These are phyloP conservation scores for Rhinolophus ferrumequinum DNA, from an alignment of 2,113 vertebrate genomes.

Conservation along the genomic window DNA sequence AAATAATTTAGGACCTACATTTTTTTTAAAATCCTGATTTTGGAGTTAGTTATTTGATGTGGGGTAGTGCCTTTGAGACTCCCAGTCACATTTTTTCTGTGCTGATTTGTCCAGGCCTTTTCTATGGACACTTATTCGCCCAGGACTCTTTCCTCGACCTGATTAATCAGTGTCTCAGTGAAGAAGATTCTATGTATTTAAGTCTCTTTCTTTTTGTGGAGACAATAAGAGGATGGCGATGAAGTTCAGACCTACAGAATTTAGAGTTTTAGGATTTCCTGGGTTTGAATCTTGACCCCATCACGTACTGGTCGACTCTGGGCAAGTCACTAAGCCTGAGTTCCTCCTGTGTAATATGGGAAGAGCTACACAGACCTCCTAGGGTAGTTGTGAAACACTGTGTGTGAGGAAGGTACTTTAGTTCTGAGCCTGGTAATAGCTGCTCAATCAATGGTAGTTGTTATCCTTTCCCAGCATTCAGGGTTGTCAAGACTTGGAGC, in stretches of 20 bases:
- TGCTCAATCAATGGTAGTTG: not conserved
- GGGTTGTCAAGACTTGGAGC: not conserved
- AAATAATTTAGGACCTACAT: not conserved
- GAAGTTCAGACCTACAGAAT: not conserved
- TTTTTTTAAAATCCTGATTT: not conserved
- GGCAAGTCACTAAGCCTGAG: not conserved
- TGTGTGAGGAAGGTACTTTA: not conserved
- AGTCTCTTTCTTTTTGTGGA: conserved; percentile 1
- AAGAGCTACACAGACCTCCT: not conserved
- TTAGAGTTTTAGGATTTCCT: conserved; percentile 25
- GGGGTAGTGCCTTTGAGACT: not conserved
- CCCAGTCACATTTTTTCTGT: not conserved
- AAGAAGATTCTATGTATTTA: not conserved
- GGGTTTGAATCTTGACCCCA: not conserved
- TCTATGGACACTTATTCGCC: not conserved
- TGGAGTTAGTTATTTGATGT: not conserved
- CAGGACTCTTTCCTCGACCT: not conserved
- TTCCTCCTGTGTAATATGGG: not conserved
- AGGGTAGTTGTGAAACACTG: not conserved
- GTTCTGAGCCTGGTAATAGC: not conserved
- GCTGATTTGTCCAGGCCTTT: conserved; percentile 13
- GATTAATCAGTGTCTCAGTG: not conserved
- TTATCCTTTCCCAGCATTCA: not conserved
- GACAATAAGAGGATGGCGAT: not conserved
- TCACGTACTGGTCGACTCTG: not conserved